These are phyloP conservation scores for Leptinotarsa haldemani DNA, from an alignment of 2,888 invertebrate genomes.

Conservation along the genomic window DNA sequence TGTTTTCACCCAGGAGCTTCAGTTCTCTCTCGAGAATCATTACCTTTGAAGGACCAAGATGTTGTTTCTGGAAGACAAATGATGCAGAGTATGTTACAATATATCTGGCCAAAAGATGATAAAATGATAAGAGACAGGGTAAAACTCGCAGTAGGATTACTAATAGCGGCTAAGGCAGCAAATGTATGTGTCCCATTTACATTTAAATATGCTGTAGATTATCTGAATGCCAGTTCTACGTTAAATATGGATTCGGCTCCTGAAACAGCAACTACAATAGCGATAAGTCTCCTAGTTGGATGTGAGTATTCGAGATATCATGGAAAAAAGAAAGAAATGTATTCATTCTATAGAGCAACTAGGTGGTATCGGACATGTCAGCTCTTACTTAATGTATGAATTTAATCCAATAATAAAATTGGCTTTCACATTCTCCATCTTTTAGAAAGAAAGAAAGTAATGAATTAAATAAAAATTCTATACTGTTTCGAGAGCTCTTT, in stretches of 20 bases:
- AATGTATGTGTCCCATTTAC: conserved; percentile 95
- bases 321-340: not conserved
- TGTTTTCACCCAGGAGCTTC: conserved; percentile 94
- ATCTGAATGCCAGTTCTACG: conserved; percentile 75
- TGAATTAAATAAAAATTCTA: no score
- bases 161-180: conserved; percentile 86
- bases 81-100: conserved; percentile 87
- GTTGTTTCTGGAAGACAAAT: conserved; percentile 81
- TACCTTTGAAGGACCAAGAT: conserved; percentile 69
- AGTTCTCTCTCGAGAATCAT: conserved; percentile 67
- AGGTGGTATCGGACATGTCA: not conserved
- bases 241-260: conserved; percentile 84
- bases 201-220: conserved; percentile 94
- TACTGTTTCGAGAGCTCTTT: no score
- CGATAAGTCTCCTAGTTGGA: conserved; percentile 84
- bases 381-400: no score
- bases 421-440: no score
- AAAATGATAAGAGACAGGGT: conserved; percentile 80
- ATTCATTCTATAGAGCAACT: not conserved
- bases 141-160: conserved; percentile 81
- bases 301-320: conserved; percentile 73
- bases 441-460: no score
- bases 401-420: not conserved
- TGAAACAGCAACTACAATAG: conserved; percentile 81
- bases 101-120: conserved; percentile 97